These are phyloP conservation scores for Salvelinus namaycush DNA, from an alignment of 2,113 vertebrate genomes.

Conservation along the genomic window DNA sequence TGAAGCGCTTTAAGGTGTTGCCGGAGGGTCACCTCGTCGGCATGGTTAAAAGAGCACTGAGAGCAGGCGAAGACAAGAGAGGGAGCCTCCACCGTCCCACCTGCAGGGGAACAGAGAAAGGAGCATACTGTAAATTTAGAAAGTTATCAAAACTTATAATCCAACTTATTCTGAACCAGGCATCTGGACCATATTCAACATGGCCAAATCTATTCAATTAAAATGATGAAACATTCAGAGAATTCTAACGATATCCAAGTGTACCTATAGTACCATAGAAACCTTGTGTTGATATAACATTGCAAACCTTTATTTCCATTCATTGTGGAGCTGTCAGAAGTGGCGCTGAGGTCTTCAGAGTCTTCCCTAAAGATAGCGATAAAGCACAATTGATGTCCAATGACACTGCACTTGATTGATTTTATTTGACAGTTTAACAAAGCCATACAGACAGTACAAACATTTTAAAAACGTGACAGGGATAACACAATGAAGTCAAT, in stretches of 20 bases:
- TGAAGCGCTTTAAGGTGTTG: not conserved
- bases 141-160: too few relatives aligned
- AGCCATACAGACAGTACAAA: too few relatives aligned
- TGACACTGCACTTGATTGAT: not conserved
- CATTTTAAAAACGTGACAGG: too few relatives aligned
- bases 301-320: not conserved
- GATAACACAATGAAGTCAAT: too few relatives aligned
- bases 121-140: not conserved
- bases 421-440: too few relatives aligned
- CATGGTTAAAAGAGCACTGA: not conserved
- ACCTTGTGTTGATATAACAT: not conserved
- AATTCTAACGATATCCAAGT: too few relatives aligned
- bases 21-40: not conserved
- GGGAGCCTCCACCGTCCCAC: not conserved
- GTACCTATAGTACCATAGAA: too few relatives aligned
- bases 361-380: not conserved
- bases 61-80: conserved; percentile 11
- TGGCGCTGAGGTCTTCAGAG: not conserved
- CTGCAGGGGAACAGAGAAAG: not conserved
- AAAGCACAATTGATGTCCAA: not conserved
- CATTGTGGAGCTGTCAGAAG: not conserved
- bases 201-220: not conserved
- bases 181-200: not conserved
- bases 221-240: too few relatives aligned
- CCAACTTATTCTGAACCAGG: too few relatives aligned